Percentiles rank a stretch among this genome's conserved stretches.
Evolutionary conservation across 2,797 vertebrate species (phyloP).

Genomic region (Neosilurus hyrtlii): DNA sequence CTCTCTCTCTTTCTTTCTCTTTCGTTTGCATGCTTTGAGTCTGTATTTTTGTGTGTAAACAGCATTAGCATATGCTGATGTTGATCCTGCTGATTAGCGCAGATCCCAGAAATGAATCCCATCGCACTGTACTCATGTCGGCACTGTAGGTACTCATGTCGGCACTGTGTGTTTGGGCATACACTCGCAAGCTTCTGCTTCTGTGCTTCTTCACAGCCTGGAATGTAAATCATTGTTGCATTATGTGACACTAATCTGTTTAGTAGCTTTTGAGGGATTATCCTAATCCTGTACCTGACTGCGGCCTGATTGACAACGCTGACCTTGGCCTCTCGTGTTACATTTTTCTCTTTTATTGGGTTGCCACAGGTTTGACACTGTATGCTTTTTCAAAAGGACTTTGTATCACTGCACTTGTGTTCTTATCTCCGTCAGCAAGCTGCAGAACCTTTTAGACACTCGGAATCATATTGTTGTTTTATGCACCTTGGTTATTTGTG

Average conservation of each 20-base stretch:
- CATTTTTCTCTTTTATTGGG: background rate
- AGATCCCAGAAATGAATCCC: background rate
- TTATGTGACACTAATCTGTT: slow-evolving; percentile 41
- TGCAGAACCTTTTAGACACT: background rate
- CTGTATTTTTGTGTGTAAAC: background rate
- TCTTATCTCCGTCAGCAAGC: slow-evolving; percentile 11
- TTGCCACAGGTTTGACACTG: background rate
- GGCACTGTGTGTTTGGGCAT: background rate
- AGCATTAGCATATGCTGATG: background rate
- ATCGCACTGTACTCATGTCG: background rate
- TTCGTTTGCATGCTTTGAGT: no score
- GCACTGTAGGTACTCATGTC: background rate
- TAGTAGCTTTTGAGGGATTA: slow-evolving; percentile 48
- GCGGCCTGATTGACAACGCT: slow-evolving; percentile 23
- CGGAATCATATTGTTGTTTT: slow-evolving; percentile 8
- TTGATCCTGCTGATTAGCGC: slow-evolving; percentile 13
- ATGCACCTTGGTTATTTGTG: slow-evolving; percentile 10
- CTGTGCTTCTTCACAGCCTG: slow-evolving; percentile 4
- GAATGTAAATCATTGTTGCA: slow-evolving; percentile 42
- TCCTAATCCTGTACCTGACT: slow-evolving; percentile 41
- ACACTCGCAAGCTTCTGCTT: background rate
- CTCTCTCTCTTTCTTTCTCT: no score
- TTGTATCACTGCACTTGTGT: background rate
- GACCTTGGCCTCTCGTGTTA: slow-evolving; percentile 15
- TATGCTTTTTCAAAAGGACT: slow-evolving; percentile 3